Base-by-base conservation (phyloP, 2,113 vertebrate species). In the Gracilinanus agilis region DNA sequence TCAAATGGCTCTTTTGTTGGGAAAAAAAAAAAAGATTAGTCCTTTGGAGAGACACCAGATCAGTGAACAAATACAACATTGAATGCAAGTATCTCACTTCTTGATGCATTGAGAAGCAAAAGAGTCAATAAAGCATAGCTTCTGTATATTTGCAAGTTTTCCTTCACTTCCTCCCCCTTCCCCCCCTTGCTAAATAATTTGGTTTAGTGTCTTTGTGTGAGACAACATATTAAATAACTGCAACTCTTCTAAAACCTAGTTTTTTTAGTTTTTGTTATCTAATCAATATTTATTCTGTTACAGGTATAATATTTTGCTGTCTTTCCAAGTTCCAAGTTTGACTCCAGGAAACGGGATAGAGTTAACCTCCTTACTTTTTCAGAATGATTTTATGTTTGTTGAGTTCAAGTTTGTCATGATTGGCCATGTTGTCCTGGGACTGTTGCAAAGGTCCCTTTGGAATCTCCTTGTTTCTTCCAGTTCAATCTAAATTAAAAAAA, bases 1-100 rank as follows among this genome's bases (percentile, higher is more conserved):
- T 98, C 98, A 98, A 25, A 55, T 91, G 88, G 93, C 90, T 96
- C 95, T 95, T 96, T 96, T 96, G 91, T 53, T 92, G 91, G 7
- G 40, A 95, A 97, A 95, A 97, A 96, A 95, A 95, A 97, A 94
- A 97, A 96, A 95, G 94, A 92, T 56, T 55, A 92, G 94, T 55
- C 94, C 91, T 90, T 53, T 93, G 97, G 96, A 97, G 97, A 95
- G 95, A 95, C 95, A 98, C 34, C 13, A 91, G 83, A 96, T 97
- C 95, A 94, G 7, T 91, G 94, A 97, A 92, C 58, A 97, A 97
- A 96, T 44, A 90, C 54, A 95, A 40, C 40, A 58, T 0, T 90
- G 91, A 94, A 44, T 90, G 49, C 54, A 91, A 95, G 98, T 97
- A 98, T 25, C 40, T 56, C 24, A 27, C 88, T 96, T n/a, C 92